Conservation (phyloP, 2,888 invertebrate species). For the Drosophila birchii region DNA sequence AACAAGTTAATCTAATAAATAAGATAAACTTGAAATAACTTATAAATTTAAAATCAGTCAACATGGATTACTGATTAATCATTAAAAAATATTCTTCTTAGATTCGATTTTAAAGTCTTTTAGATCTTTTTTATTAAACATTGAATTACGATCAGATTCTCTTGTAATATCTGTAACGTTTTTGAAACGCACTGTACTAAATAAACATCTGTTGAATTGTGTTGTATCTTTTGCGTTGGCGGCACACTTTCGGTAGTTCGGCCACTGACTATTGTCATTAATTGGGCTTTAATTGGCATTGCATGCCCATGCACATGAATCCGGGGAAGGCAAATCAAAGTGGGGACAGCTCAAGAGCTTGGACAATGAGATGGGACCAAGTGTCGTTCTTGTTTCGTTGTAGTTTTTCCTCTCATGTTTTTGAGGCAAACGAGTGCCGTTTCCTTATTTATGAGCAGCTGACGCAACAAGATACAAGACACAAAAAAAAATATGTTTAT, state of each 20-base stretch:
- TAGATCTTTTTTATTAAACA: not conserved
- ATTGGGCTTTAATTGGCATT: conserved; percentile 56
- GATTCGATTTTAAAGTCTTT: not conserved
- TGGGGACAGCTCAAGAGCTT: conserved; percentile 20
- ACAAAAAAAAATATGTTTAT: not conserved
- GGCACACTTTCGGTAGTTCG: conserved; percentile 67
- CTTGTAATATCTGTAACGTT: not conserved
- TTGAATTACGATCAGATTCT: not conserved
- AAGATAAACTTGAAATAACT: not conserved
- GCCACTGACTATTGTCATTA: conserved; percentile 41
- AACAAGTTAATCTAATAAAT: too few relatives aligned
- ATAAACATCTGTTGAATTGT: conserved; percentile 10
- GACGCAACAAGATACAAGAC: conserved; percentile 32
- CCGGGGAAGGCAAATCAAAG: conserved; percentile 46
- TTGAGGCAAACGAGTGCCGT: conserved; percentile 29
- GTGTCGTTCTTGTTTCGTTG: conserved; percentile 12
- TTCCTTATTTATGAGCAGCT: conserved; percentile 52
- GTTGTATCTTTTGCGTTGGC: conserved; percentile 53
- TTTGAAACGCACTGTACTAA: conserved; percentile 5
- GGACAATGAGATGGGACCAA: conserved; percentile 25
- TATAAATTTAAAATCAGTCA: not conserved
- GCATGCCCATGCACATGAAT: conserved; percentile 26
- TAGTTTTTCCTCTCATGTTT: not conserved
- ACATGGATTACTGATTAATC: not conserved
- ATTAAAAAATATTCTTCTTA: not conserved